Base-by-base conservation (phyloP, 1,140 invertebrate species). In the Drosophila yakuba region DNA sequence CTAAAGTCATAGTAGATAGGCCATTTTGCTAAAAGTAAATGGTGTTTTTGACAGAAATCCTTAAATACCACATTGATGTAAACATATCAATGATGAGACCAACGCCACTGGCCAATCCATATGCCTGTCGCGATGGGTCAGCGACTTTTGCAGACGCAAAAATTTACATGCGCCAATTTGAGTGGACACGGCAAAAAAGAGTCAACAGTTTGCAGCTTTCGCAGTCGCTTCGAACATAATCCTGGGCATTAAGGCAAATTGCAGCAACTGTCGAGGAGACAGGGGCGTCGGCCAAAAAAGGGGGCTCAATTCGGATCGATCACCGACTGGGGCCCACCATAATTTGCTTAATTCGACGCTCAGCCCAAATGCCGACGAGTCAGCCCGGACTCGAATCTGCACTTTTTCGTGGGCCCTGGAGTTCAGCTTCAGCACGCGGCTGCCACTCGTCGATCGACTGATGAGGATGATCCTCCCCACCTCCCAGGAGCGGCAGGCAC, bases 301-400 rank as follows among this genome's bases (percentile, higher is more conserved):
- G 20, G 50, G 35, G 41, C 44, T 17, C 45, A 71, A 55, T 57
- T 69, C 54, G 63, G 63, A 57, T 62, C 59, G 63, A 80, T 75
- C 77, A 66, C 66, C 67, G 25, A 2, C 20, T 2, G 72, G 38
- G 41, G 64, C 50, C 80, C 80, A 76, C 83, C 84, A 44, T 88
- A 88, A 88, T 88, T 88, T 88, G 85, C 68, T 88, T 88, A 88
- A 88, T 88, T 88, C 85, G 77, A 84, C 77, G 83, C 80, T 89
- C 74, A 77, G 68, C 25, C 47, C 47, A 32, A 50, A 32, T 47
- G 20, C 76, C 73, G 66, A 67, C 45, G 35, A 32, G 32, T 32
- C 55, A 25, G 25, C 14, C 47, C 43, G 17, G 12, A 14, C 25
- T 41, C 2, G n/a, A 32, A 15, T 11, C 43, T 35, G 25, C 48